A percentile compares a stretch with the other conserved stretches of the same genome.
These are phyloP conservation scores for Dasypogon diadema DNA, from an alignment of 2,888 invertebrate genomes.

Conservation along the genomic window DNA sequence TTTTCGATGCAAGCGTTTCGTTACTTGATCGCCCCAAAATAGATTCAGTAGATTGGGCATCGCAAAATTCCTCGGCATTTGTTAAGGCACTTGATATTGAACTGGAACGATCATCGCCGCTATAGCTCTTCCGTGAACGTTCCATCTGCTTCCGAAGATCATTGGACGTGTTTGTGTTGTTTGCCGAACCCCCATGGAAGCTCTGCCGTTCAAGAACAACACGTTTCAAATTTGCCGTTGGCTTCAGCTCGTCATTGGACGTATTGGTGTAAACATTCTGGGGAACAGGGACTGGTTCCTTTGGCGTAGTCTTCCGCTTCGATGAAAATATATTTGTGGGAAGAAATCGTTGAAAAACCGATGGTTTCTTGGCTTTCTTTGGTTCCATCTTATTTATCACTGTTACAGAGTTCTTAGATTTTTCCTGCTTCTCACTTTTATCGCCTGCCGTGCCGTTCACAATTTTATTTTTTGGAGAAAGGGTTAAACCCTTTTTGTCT, in stretches of 20 bases:
- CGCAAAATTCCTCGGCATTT: conserved; percentile 60
- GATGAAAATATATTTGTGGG: conserved; percentile 66
- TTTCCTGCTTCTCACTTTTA: conserved; percentile 2
- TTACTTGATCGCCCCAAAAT: conserved; percentile 43
- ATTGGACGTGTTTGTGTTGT: conserved; percentile 58
- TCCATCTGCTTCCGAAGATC: conserved; percentile 60
- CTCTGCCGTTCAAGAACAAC: conserved; percentile 64
- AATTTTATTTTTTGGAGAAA: conserved; percentile 62
- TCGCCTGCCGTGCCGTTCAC: conserved; percentile 57
- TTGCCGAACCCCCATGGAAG: conserved; percentile 60
- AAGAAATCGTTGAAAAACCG: conserved; percentile 65
- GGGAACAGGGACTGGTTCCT: conserved; percentile 61
- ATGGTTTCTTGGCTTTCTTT: conserved; percentile 63
- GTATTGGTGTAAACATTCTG: conserved; percentile 57
- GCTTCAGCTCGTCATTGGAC: neutral
- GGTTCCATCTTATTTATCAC: conserved; percentile 56
- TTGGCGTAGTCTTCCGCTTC: conserved; percentile 65
- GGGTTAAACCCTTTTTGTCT: conserved; percentile 64
- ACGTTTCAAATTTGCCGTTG: conserved; percentile 60
- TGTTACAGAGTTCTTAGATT: conserved; percentile 53
- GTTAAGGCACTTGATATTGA: conserved; percentile 64
- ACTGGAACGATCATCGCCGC: conserved; percentile 61
- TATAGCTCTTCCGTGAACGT: conserved; percentile 61
- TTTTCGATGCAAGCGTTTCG: neutral
- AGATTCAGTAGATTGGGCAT: conserved; percentile 51